Evolutionary conservation across 2,888 invertebrate genomes (phyloP), one percentile per base, ranked within the genome.

Genomic region (Serripes groenlandicus): DNA sequence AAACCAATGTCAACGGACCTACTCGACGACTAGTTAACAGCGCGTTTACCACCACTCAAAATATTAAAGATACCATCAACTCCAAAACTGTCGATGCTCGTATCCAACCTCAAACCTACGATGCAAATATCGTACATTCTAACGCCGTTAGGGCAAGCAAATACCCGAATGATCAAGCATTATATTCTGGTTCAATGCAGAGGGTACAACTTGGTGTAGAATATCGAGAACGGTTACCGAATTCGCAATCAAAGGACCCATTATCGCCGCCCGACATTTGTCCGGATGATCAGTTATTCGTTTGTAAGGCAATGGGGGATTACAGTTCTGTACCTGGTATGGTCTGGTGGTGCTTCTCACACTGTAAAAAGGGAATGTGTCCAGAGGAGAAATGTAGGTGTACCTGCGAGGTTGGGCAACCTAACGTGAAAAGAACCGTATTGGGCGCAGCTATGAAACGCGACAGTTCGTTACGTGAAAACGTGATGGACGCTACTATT

Each of bases 291-390:
- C 58, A 73, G 28, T 21, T 64, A 28, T 79, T 76, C 60, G 72
- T 78, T 9, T 84, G 84, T 32, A 42, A 72, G 35, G 77, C 81
- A 7, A 49, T 78, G 2, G 84, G 81, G 2, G 66, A 73, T 35
- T 75, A 74, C 49, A 64, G 60, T 3, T 35, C 49, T 15, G 70
- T 84, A 21, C 84, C 84, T 0, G 84, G 84, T 28, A 84, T 84
- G 84, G 69, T 71, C 15, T 81, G 80, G 80, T 84, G 84, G 84
- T 84, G 84, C 34, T 84, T 72, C 42, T 78, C 80, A 26, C 80
- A 81, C 52, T 84, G 84, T 58, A 77, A 75, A 35, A 62, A 74
- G 28, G 78, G 78, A 3, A 32, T 34, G 3, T 84, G 84, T 72
- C 84, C 84, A 0, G 42, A 68, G 30, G 75, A 84, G 30, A 74